Evolutionary conservation across 2,797 vertebrate genomes (phyloP).

Genomic region (Clangula hyemalis): DNA sequence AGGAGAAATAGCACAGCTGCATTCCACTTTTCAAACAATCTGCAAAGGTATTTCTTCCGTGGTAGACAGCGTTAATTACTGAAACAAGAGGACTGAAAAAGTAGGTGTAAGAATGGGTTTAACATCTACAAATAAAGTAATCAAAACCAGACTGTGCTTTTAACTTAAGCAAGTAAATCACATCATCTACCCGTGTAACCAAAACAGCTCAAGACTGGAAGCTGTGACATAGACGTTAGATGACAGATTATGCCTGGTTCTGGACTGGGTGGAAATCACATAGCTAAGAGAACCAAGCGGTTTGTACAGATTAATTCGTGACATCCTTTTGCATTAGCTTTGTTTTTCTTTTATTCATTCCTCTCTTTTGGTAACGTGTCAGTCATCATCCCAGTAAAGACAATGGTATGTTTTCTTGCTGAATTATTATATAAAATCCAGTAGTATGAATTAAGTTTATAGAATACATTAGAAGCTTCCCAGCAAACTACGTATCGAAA

Average conservation of each 20-base stretch:
- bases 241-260: background rate
- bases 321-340: conserved; percentile 23
- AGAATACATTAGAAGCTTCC: conserved; percentile 43
- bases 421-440: conserved; percentile 20
- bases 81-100: background rate
- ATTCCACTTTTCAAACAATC: background rate
- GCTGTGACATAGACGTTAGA: background rate
- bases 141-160: conserved; percentile 10
- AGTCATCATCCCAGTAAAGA: conserved; percentile 7
- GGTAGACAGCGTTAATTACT: background rate
- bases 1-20: conserved; percentile 8
- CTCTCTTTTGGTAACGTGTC: conserved; percentile 10
- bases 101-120: background rate
- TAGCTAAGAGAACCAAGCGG: background rate
- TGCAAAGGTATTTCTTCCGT: conserved; percentile 21
- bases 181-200: background rate
- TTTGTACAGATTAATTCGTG: background rate
- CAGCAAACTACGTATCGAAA: conserved; percentile 2
- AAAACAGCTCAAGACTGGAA: conserved; percentile 1
- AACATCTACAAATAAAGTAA: background rate
- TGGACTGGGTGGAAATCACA: background rate
- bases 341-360: conserved; percentile 15
- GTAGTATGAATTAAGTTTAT: conserved; percentile 33
- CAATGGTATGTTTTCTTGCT: conserved; percentile 10
- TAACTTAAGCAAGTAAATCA: conserved; percentile 3